A percentile compares a stretch with the other conserved stretches of the same genome.
Evolutionary conservation across 2,888 invertebrate species (phyloP).

Genomic region (Lissonota sp.): DNA sequence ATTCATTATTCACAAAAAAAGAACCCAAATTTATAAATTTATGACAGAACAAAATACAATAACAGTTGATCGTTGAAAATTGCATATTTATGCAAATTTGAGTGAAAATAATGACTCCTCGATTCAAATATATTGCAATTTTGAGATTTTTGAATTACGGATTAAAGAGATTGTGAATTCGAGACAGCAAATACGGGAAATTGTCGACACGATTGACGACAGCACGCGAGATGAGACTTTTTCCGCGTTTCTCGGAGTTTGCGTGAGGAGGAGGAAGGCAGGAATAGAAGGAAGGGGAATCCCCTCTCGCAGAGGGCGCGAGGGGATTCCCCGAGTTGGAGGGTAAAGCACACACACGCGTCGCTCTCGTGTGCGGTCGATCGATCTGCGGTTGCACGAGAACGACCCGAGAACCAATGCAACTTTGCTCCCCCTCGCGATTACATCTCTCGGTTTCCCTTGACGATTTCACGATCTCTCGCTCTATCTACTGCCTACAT

Average conservation of each 20-base stretch:
- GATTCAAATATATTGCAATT: too few species aligned
- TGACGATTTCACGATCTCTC: conserved; percentile 33
- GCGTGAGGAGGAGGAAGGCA: background rate
- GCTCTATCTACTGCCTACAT: conserved; percentile 8
- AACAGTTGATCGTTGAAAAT: too few species aligned
- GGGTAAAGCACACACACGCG: conserved; percentile 39
- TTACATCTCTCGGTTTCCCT: conserved; percentile 8
- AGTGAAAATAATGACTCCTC: too few species aligned
- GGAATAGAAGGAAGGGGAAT: background rate
- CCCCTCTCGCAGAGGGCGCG: too few species aligned
- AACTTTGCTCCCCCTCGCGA: conserved; percentile 16
- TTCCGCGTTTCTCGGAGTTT: background rate
- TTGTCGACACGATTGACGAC: conserved; percentile 40
- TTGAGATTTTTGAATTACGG: conserved; percentile 28
- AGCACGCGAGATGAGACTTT: background rate
- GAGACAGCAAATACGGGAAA: conserved; percentile 37
- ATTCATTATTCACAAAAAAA: too few species aligned
- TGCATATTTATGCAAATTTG: too few species aligned
- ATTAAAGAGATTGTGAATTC: conserved; percentile 38
- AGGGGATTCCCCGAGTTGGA: conserved; percentile 27
- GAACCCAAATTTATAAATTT: too few species aligned
- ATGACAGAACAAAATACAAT: too few species aligned
- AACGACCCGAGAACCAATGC: conserved; percentile 35
- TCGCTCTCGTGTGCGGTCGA: conserved; percentile 45
- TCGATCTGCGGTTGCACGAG: conserved; percentile 54